phyloP scores from a whole-genome alignment of 2,888 invertebrate genomes.

The Campaea margaritaria region DNA sequence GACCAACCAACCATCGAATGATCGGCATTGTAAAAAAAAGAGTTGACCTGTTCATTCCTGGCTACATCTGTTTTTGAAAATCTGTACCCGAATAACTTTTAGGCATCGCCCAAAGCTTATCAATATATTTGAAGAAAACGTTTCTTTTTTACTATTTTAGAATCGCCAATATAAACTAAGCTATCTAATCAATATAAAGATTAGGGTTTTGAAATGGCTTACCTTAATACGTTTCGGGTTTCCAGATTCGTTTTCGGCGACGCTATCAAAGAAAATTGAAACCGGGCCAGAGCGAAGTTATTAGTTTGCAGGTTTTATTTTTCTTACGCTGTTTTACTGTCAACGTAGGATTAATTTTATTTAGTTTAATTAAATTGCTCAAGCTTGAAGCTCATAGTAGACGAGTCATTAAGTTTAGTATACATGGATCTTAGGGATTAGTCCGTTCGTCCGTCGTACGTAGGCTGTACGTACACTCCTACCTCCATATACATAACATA shows the following conservation, averaged over 20 bases:
- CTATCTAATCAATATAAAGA: slow-evolving; percentile 33
- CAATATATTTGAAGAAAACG: slow-evolving; percentile 1
- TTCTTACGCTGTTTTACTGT: slow-evolving; percentile 17
- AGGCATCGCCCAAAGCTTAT: neutral
- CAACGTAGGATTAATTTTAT: slow-evolving; percentile 2
- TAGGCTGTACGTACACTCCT: too few species aligned
- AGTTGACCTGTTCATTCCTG: too few species aligned
- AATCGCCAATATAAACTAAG: slow-evolving; percentile 18
- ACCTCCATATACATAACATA: too few species aligned
- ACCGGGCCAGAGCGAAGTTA: slow-evolving; percentile 81
- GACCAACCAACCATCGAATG: too few species aligned
- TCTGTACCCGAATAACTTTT: too few species aligned
- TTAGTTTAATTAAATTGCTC: neutral
- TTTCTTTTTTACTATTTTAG: slow-evolving; percentile 12
- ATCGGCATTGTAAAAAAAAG: too few species aligned
- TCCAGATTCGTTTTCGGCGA: slow-evolving; percentile 85
- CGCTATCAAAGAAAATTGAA: slow-evolving; percentile 85
- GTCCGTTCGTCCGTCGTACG: too few species aligned
- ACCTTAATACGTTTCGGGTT: slow-evolving; percentile 40
- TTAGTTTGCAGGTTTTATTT: slow-evolving; percentile 77
- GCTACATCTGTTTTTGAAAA: too few species aligned
- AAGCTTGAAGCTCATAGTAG: neutral
- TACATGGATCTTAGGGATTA: too few species aligned
- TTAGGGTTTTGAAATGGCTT: slow-evolving; percentile 29
- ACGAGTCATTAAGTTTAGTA: too few species aligned